phyloP scores from a whole-genome alignment of 2,113 vertebrate species.

The Entosphenus tridentatus region DNA sequence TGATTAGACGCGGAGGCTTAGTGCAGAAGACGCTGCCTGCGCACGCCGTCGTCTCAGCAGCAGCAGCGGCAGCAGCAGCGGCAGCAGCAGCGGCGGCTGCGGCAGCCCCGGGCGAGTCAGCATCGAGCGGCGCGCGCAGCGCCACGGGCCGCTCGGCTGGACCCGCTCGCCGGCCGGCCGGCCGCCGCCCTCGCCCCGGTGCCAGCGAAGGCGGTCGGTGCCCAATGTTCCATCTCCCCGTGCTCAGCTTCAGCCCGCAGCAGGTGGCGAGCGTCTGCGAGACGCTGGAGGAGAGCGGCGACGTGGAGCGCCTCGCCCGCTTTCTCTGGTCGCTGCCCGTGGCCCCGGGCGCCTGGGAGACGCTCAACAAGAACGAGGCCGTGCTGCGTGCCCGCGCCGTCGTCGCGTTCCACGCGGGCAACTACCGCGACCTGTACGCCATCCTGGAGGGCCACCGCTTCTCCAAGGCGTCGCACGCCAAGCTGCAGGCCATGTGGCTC shows the following conservation, averaged over 20 bases:
- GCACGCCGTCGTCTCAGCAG: no score
- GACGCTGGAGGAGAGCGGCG: conserved; percentile 95
- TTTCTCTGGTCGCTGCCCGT: conserved; percentile 98
- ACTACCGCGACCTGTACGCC: conserved; percentile 93
- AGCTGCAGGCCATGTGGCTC: conserved; percentile 92
- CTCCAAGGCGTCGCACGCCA: conserved; percentile 94
- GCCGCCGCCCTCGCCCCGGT: no score
- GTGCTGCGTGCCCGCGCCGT: conserved; percentile 78
- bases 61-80: no score
- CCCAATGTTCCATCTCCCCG: conserved; percentile 92
- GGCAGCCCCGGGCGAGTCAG: no score
- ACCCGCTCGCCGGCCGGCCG: no score
- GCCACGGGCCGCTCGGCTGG: no score
- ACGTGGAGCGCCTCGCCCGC: conserved; percentile 86
- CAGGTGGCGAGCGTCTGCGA: conserved; percentile 99
- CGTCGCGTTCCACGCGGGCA: conserved; percentile 87
- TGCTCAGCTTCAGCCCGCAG: conserved; percentile 98
- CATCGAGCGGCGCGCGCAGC: no score
- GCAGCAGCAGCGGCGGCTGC: no score
- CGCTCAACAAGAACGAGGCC: conserved; percentile 90
- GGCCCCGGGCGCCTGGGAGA: conserved; percentile 88
- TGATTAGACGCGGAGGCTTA: no score
- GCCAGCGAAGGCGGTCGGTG: no score
- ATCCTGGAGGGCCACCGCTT: conserved; percentile 98
- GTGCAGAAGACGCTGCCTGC: no score